Base-by-base conservation (phyloP, 2,888 invertebrate species). In the Andrena bucephala region DNA sequence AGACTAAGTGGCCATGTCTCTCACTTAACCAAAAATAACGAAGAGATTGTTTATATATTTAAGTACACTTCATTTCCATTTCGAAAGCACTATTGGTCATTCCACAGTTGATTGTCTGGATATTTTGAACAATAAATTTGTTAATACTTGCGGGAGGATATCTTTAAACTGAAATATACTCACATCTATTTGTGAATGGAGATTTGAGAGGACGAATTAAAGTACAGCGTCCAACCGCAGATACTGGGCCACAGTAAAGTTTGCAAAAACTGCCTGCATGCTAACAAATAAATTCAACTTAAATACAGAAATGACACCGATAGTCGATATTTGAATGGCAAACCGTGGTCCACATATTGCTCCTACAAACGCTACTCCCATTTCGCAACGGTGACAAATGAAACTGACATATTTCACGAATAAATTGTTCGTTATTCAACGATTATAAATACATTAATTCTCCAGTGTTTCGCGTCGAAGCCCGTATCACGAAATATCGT, bases 341-440 rank as follows among this genome's bases (percentile, higher is more conserved):
- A 62, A 54, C 36, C 36, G 59, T 16, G 67, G 48, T 31, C 10
- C 33, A 13, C 13, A 29, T 59, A 50, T 73, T 73, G 65, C 59
- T 74, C 52, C 52, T 66, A 3, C 31, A 63, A 76, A 63, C 36
- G 59, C 2, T 29, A 29, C 33, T 29, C 33, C 10, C 75, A 66
- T 60, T 77, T 66, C 74, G 48, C 24, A 27, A 20, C 36, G 24
- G 16, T 66, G 74, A 57, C 20, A 31, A 74, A 67, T 48, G 75
- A 33, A 74, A 50, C 60, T 52, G 77, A 74, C 66, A 20, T 36
- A 50, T 74, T 67, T 66, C 66, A 65, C 24, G 50, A 74, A 66
- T 77, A 77, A 77, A 77, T 50, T 60, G 50, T 74, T 66, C 36
- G 59, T 36, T 31, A 60, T 74, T 50, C 74, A 50, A 33, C n/a